Conservation (phyloP, 2,888 invertebrate genomes). For the Acanthococcus lagerstroemiae region DNA sequence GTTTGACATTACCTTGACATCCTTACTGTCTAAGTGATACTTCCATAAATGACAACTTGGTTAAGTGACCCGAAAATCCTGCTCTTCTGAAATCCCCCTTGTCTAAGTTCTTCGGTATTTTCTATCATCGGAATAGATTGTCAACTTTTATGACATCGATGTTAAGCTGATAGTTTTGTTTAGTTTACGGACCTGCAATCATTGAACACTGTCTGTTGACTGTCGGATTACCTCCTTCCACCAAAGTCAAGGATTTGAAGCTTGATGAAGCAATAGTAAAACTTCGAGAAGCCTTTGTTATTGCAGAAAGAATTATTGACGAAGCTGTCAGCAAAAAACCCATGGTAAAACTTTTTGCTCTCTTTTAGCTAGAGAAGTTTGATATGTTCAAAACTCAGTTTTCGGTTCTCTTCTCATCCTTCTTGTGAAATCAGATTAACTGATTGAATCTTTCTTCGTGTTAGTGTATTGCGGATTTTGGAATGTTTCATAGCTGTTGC, state of each 20-base stretch:
- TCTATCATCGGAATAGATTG: too few species aligned
- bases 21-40: too few species aligned
- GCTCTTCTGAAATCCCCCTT: not conserved
- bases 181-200: constrained; percentile 82
- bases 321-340: constrained; percentile 41
- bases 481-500: too few species aligned
- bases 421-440: not conserved
- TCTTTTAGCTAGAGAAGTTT: constrained; percentile 18
- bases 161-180: constrained; percentile 31
- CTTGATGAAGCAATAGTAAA: constrained; percentile 51
- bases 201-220: constrained; percentile 79
- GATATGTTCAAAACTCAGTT: not conserved
- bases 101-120: too few species aligned
- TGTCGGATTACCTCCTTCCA: constrained; percentile 53
- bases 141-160: not conserved
- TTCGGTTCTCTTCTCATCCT: not conserved
- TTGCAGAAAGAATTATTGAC: constrained; percentile 57
- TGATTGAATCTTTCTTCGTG: not conserved
- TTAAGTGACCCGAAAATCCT: too few species aligned
- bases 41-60: too few species aligned
- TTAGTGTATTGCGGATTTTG: not conserved
- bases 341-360: too few species aligned
- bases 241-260: constrained; percentile 55
- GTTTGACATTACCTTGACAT: too few species aligned
- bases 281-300: constrained; percentile 54